A percentile compares a stretch with the other conserved stretches of the same genome.
phyloP scores from a whole-genome alignment of 2,888 invertebrate species.

The Lasioglossum morio region DNA sequence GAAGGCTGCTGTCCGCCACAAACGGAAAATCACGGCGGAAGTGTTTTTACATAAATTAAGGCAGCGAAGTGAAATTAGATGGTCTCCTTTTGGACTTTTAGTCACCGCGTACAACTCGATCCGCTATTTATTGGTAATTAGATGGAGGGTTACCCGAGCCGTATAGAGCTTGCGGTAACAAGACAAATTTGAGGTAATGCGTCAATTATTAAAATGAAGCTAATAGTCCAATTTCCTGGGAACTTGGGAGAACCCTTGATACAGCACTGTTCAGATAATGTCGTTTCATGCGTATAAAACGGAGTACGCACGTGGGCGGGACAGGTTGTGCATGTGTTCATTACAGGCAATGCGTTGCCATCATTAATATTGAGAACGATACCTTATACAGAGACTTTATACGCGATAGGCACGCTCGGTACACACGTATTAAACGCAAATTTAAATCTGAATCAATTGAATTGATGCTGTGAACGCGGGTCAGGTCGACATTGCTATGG shows the following conservation, averaged over 20 bases:
- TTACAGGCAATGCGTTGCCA: slow-evolving; percentile 68
- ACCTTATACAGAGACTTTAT: slow-evolving; percentile 58
- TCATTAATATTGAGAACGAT: slow-evolving; percentile 70
- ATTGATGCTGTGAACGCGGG: slow-evolving; percentile 40
- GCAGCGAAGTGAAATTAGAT: neutral
- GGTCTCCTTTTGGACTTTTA: neutral
- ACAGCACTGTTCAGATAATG: slow-evolving; percentile 50
- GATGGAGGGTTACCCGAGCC: neutral
- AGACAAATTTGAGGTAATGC: slow-evolving; percentile 14
- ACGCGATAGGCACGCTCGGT: slow-evolving; percentile 29
- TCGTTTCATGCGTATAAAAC: slow-evolving; percentile 48
- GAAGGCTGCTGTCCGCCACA: neutral
- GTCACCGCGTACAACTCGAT: neutral
- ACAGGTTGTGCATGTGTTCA: slow-evolving; percentile 73
- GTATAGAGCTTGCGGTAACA: slow-evolving; percentile 20
- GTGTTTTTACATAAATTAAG: neutral
- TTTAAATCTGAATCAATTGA: slow-evolving; percentile 54
- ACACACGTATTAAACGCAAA: slow-evolving; percentile 40
- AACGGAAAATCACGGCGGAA: neutral
- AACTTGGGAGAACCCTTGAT: slow-evolving; percentile 39
- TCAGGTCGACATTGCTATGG: neutral
- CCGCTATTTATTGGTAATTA: neutral
- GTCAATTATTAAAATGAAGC: slow-evolving; percentile 30
- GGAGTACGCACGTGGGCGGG: slow-evolving; percentile 69
- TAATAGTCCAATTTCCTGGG: slow-evolving; percentile 45